Evolutionary conservation across 2,888 invertebrate species (phyloP).

Genomic region (Octonoba sinensis): DNA sequence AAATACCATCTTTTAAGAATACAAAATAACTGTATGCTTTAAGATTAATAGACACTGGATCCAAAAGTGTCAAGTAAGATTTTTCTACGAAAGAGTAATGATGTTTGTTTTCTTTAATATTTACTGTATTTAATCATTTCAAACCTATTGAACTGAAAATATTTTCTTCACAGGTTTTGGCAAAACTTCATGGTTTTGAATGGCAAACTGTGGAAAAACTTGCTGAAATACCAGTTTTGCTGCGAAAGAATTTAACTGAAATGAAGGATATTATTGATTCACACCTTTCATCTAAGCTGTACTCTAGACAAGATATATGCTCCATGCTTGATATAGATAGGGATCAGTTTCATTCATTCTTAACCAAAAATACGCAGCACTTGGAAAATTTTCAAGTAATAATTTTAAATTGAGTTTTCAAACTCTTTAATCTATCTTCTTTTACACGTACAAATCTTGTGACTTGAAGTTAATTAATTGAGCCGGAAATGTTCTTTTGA

Average conservation of each 20-base stretch:
- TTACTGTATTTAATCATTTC: too few relatives aligned
- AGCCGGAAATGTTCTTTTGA: too few relatives aligned
- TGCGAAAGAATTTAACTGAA: conserved; percentile 79
- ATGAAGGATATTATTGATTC: conserved; percentile 75
- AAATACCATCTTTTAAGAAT: too few relatives aligned
- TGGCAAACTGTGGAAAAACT: conserved; percentile 80
- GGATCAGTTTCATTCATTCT: conserved; percentile 77
- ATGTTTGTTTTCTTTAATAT: too few relatives aligned
- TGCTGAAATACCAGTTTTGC: conserved; percentile 29
- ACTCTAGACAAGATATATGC: conserved; percentile 79
- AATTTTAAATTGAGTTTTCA: neutral
- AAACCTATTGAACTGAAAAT: too few relatives aligned
- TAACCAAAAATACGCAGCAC: conserved; percentile 78
- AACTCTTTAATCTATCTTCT: too few relatives aligned
- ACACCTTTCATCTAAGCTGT: conserved; percentile 77
- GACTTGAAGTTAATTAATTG: too few relatives aligned
- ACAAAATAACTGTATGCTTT: neutral
- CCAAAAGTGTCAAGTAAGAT: neutral
- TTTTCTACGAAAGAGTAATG: too few relatives aligned
- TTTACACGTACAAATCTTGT: too few relatives aligned
- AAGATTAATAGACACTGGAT: neutral
- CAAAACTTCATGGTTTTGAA: conserved; percentile 72
- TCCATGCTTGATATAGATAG: conserved; percentile 71
- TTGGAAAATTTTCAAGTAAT: conserved; percentile 75
- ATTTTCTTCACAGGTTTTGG: conserved; percentile 53